Evolutionary conservation across 1,140 invertebrate species (phyloP).

Genomic region (Phenacoccus solenopsis): DNA sequence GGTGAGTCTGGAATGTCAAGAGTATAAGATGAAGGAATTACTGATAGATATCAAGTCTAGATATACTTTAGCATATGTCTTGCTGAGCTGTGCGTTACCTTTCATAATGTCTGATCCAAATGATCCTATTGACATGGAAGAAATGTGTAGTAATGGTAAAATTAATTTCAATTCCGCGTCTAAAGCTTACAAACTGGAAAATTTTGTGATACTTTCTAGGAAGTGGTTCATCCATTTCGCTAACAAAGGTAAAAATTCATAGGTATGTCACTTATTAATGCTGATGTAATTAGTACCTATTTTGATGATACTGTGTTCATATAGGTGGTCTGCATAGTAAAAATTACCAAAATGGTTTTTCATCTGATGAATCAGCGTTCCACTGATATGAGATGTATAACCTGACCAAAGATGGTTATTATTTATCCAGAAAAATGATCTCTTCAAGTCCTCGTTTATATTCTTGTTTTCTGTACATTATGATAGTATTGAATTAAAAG

Average conservation of each 20-base stretch:
- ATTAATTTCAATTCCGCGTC: background rate
- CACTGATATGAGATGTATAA: too few relatives aligned
- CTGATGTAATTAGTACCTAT: too few relatives aligned
- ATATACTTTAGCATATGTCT: background rate
- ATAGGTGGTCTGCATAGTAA: too few relatives aligned
- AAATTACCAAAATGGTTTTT: too few relatives aligned
- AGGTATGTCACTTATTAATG: too few relatives aligned
- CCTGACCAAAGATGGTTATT: too few relatives aligned
- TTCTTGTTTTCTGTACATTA: too few relatives aligned
- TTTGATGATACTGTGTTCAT: too few relatives aligned
- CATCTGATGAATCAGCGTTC: too few relatives aligned
- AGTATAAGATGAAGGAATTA: background rate
- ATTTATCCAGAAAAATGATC: too few relatives aligned
- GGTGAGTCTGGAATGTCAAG: background rate
- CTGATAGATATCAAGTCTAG: background rate
- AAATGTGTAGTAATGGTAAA: background rate
- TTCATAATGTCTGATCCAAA: background rate
- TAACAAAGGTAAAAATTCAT: background rate
- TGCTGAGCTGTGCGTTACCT: background rate
- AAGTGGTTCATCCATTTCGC: background rate
- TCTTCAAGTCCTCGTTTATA: too few relatives aligned
- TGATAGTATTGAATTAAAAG: too few relatives aligned
- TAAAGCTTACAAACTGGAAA: background rate
- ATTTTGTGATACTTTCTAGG: background rate
- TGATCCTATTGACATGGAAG: background rate